Percentiles rank a stretch among this genome's conserved stretches.
phyloP scores from a whole-genome alignment of 2,797 vertebrate genomes.

The Acanthurus tractus region DNA sequence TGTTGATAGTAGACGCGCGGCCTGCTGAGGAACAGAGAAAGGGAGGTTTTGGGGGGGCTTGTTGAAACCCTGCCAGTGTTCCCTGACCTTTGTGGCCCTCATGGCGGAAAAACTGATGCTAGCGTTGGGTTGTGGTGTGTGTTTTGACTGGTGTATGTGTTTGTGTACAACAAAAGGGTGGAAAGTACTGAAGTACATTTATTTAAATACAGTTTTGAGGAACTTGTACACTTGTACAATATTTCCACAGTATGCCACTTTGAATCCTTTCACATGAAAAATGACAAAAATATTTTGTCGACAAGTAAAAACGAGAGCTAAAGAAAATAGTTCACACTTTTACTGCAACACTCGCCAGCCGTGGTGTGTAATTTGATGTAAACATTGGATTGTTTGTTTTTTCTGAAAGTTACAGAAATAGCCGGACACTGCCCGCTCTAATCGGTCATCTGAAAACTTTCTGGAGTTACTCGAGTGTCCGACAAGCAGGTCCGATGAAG shows the following conservation, averaged over 20 bases:
- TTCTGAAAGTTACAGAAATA: not conserved
- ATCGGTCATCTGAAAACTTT: not conserved
- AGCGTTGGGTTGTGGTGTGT: slow-evolving; percentile 68
- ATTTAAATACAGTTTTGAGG: not conserved
- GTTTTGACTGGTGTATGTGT: slow-evolving; percentile 71
- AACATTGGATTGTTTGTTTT: not conserved
- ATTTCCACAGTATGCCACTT: not conserved
- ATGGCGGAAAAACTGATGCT: slow-evolving; percentile 82
- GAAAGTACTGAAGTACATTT: slow-evolving; percentile 35
- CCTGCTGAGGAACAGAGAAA: slow-evolving; percentile 62
- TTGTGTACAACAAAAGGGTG: slow-evolving; percentile 21
- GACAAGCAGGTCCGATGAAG: not conserved
- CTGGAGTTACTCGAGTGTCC: not conserved
- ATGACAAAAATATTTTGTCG: not conserved
- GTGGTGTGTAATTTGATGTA: not conserved
- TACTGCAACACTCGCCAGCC: too few relatives aligned
- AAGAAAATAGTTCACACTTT: not conserved
- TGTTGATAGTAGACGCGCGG: slow-evolving; percentile 90
- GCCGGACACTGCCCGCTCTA: not conserved
- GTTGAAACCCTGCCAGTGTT: slow-evolving; percentile 78
- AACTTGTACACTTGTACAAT: not conserved
- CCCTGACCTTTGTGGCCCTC: slow-evolving; percentile 81
- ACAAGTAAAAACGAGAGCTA: not conserved
- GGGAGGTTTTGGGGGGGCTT: slow-evolving; percentile 39
- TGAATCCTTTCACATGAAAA: not conserved